A percentile compares a stretch with the other conserved stretches of the same genome.
These are phyloP conservation scores for Riparia riparia DNA, from an alignment of 2,113 vertebrate genomes.

Conservation along the genomic window DNA sequence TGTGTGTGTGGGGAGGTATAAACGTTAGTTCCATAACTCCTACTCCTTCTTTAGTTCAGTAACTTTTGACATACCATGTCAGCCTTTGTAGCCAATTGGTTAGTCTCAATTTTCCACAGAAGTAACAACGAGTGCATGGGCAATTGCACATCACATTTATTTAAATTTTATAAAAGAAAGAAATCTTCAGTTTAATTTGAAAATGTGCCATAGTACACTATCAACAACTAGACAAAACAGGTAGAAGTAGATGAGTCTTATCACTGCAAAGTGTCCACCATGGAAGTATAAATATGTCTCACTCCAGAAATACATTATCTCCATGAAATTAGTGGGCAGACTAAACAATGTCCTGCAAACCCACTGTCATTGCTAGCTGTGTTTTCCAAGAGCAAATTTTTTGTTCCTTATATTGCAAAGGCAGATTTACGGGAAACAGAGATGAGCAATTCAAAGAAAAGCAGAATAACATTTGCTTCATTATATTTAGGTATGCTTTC, in stretches of 20 bases:
- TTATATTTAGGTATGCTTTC: not conserved
- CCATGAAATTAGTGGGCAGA: not conserved
- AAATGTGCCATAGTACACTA: not conserved
- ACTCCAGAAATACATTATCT: not conserved
- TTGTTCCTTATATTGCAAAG: not conserved
- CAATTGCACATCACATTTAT: not conserved
- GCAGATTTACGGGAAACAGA: not conserved
- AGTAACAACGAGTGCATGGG: accelerated
- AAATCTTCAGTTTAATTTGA: not conserved
- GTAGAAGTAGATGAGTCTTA: not conserved
- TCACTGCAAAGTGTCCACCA: not conserved
- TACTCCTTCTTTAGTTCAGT: not conserved
- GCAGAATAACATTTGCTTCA: not conserved
- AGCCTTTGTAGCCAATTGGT: not conserved
- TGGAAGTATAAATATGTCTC: not conserved
- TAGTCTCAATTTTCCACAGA: not conserved
- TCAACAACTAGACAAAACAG: not conserved
- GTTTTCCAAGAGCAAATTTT: not conserved
- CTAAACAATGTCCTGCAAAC: not conserved
- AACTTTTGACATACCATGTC: not conserved
- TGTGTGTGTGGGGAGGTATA: not conserved
- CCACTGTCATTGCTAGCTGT: not conserved
- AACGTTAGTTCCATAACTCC: not conserved
- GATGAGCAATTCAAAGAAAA: not conserved
- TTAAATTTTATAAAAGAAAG: not conserved